Base-by-base conservation (phyloP, 92 coral and sea anemone genomes). In the Bergia sp. region DNA sequence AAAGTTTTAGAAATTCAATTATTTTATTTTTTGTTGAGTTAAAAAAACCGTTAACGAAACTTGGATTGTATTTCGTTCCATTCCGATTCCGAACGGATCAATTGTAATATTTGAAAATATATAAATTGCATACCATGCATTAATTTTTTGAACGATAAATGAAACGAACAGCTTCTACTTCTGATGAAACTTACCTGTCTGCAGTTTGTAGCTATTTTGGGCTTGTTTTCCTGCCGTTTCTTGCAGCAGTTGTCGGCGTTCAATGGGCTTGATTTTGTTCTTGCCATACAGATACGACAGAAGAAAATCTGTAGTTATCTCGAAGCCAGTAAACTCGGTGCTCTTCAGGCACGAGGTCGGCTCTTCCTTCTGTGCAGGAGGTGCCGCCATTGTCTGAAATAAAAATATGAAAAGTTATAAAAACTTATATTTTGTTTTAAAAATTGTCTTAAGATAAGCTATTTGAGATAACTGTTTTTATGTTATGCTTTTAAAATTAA, bases 231-330 rank as follows among this genome's bases (percentile, higher is more conserved):
- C 55, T 66, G 53, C 73, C 16, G 55, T 76, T 76, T 57, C 85
- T 47, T 58, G 85, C 21, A 36, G 41, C 42, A 82, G 36, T 37
- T 64, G 42, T 86, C 87, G 89, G 47, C 90, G 76, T 71, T 92
- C 67, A 49, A 72, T 82, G 73, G 85, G 82, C 77, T 80, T 86
- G 69, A 86, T 89, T 74, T 53, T 86, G 53, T 86, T 92, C 82
- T 82, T 75, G 72, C 91, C 92, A 79, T 92, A 84, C 15, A 84
- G 61, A 37, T 84, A 84, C 1, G 87, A 84, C 8, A 71, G 23
- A 5, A 84, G 78, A 67, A 84, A 69, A 4, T 84, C 79, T 44
- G 65, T 13, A 1, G 87, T 71, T 67, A 84, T 84, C 29, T 37
- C 41, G 29, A 43, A 71, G 65, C 65, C n/a, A 5, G 66, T 38